Conservation (phyloP, 2,113 vertebrate genomes). For the Synodontis membranacea region DNA sequence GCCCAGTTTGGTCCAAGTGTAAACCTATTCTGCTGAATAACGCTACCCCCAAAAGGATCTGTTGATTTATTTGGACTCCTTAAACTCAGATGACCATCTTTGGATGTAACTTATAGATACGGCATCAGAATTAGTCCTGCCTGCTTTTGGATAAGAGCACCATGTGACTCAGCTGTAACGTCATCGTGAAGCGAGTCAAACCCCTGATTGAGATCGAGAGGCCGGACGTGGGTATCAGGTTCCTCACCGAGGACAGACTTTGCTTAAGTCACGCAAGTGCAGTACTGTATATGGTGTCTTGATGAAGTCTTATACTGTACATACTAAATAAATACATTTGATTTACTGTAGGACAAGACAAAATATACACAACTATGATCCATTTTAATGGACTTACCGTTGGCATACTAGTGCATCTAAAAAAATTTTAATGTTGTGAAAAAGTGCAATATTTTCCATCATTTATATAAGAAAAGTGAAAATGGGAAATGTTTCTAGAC, state of each 20-base stretch:
- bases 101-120: slow-evolving; percentile 17
- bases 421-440: too few species aligned
- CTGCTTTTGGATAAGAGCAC: background rate
- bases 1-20: background rate
- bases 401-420: too few species aligned
- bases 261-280: background rate
- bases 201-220: slow-evolving; percentile 3
- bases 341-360: background rate
- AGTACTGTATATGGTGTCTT: background rate
- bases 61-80: slow-evolving; percentile 21
- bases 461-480: too few species aligned
- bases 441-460: too few species aligned
- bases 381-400: background rate
- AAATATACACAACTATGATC: background rate
- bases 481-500: too few species aligned
- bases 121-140: slow-evolving; percentile 2
- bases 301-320: background rate
- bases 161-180: slow-evolving; percentile 6
- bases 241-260: background rate
- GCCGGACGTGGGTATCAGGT: background rate
- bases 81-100: background rate
- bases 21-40: background rate
- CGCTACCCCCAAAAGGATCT: background rate
- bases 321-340: background rate
- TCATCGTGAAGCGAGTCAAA: slow-evolving; percentile 26